Percentiles rank a stretch among this genome's conserved stretches.
Conservation (phyloP, 2,888 invertebrate species). For the Anthrax anthrax region DNA sequence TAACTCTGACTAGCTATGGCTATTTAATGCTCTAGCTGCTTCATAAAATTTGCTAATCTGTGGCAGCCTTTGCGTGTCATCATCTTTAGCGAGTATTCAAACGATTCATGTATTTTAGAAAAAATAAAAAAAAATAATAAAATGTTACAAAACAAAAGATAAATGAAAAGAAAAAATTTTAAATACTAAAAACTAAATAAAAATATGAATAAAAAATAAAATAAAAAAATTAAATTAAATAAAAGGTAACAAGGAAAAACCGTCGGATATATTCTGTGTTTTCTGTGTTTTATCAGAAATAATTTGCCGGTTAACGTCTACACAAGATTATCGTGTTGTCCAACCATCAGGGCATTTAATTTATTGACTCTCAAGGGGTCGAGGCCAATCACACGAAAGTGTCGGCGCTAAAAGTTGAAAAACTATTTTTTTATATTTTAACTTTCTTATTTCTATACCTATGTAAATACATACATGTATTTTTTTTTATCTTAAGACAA, state of each 20-base stretch:
- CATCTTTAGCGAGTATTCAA: not conserved
- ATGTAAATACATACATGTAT: too few species aligned
- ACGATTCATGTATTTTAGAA: not conserved
- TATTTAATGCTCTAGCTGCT: not conserved
- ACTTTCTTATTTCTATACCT: too few species aligned
- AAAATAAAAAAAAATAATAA: too few species aligned
- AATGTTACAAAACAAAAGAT: not conserved
- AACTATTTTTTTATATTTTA: not conserved
- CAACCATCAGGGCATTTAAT: slow-evolving; percentile 13
- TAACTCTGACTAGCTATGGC: too few species aligned
- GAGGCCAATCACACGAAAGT: slow-evolving; percentile 1
- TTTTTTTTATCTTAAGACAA: too few species aligned
- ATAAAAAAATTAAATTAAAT: not conserved
- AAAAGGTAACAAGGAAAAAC: not conserved
- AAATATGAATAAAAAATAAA: too few species aligned
- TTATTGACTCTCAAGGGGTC: slow-evolving; percentile 7
- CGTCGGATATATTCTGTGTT: slow-evolving; percentile 1
- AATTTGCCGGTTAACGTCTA: slow-evolving; percentile 14
- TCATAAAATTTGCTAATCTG: not conserved
- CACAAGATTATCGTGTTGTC: slow-evolving; percentile 14
- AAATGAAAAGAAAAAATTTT: not conserved
- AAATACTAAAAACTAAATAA: not conserved
- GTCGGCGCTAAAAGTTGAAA: not conserved
- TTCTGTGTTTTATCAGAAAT: slow-evolving; percentile 14
- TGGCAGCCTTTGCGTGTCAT: not conserved